A percentile compares a stretch with the other conserved stretches of the same genome.
phyloP scores from a whole-genome alignment of 2,797 vertebrate genomes.

The Hyperoplus immaculatus region DNA sequence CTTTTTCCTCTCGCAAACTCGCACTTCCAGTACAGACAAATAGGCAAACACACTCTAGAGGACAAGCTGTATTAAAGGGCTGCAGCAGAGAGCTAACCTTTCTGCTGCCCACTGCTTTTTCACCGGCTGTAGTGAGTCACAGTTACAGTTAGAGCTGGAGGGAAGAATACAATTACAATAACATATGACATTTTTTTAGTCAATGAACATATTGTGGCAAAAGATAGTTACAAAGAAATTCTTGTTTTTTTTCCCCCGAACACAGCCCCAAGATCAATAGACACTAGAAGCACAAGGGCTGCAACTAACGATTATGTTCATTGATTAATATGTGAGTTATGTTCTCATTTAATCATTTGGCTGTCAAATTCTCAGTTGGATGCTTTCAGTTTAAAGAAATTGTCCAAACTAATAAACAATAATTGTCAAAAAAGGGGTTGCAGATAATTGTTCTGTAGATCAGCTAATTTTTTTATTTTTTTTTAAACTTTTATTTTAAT shows the following conservation, averaged over 20 bases:
- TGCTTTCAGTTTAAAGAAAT: too few relatives aligned
- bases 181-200: neutral
- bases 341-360: neutral
- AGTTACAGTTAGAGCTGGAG: constrained; percentile 41
- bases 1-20: constrained; percentile 44
- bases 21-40: constrained; percentile 50
- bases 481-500: too few relatives aligned
- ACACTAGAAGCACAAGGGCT: neutral
- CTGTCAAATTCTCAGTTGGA: too few relatives aligned
- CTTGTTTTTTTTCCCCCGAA: neutral
- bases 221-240: neutral
- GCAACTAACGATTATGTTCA: neutral
- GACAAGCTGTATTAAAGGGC: constrained; percentile 63
- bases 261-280: neutral
- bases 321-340: neutral
- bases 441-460: neutral
- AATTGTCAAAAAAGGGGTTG: too few relatives aligned
- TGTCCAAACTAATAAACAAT: neutral
- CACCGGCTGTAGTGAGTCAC: constrained; percentile 17
- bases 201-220: neutral
- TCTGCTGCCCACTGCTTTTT: constrained; percentile 55
- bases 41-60: constrained; percentile 49
- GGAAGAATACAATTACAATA: constrained; percentile 12
- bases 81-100: constrained; percentile 78
- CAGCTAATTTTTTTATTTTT: too few relatives aligned